Evolutionary conservation across 30 jellyfish, hydroid and myxozoan genomes (phyloP), one percentile per base, ranked within the genome.

Genomic region (Hydra vulgaris): DNA sequence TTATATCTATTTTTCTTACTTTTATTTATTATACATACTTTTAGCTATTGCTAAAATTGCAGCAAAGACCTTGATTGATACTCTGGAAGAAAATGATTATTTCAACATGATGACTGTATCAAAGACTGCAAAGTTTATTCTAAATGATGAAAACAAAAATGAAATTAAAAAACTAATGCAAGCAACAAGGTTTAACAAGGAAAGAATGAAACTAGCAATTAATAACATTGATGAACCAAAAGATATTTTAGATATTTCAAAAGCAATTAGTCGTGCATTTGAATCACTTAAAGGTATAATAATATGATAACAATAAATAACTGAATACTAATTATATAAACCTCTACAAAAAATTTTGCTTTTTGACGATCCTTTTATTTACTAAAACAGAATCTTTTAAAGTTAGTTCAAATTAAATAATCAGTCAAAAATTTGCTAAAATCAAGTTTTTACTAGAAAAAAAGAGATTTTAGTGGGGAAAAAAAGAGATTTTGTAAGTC

Each of bases 61-160:
- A 7, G 93, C 95, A 7, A 52, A 82, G 26, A 77, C 95, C 0
- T 27, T 90, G 23, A 90, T 90, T 77, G 97, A 90, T 75, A 86
- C 97, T 18, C 78, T 90, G 19, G 95, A 86, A 53, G 97, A 90
- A 40, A 86, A 90, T 69, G 97, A 90, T 82, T 90, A 86, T 72
- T 90, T 90, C 80, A 90, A 90, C 73, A 94, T 90, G 52, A 86
- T 90, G n/a, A 69, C 76, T 26, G 90, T 90, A 53, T 78, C 23
- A 22, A 80, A 67, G 27, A 17, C 71, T 19, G 84, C 72, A 26
- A 80, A 53, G 71, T 68, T 66, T 78, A 0, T 81, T 76, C n/a
- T 20, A 76, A 17, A 17, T 15, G n/a, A 56, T 56, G n/a, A 56
- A 56, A 56, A n/a, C 84, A 22, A 53, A 27, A 75, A 82, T 15